Base-by-base conservation (phyloP, 2,797 vertebrate genomes). In the Lepidocolaptes lacrymiger region DNA sequence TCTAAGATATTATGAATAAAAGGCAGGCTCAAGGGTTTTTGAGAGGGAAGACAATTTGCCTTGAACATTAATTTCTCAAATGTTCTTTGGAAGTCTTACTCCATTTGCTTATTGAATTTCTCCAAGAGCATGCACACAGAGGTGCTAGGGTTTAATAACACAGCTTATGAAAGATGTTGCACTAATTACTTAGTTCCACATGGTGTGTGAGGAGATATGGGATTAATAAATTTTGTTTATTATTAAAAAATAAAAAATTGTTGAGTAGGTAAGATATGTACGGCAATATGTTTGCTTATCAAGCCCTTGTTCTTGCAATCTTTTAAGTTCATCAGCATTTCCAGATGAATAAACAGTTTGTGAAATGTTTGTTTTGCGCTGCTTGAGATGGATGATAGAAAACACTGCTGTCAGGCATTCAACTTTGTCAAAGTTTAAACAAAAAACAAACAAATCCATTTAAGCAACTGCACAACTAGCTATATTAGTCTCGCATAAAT, bases 201-300 rank as follows among this genome's bases (percentile, higher is more conserved):
- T 21, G 55, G 41, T 66, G 8, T 43, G 27, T 73, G 71, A 56
- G 55, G 36, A 81, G 39, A 48, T 48, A 32, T 20, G 41, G 49
- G 48, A 94, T 79, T 85, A 87, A 85, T 91, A 91, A 94, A 76
- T 2, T 3, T 56, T 21, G 28, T 9, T 75, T 58, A 51, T 93
- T 91, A 89, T 94, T 96, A 79, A 85, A 91, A 91, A 88, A 52
- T 20, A 84, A 93, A 89, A 66, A 87, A 43, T 7, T 59, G 24
- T 76, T 77, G 52, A 34, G 16, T 16, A 46, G 54, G 62, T 61
- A 84, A 92, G 59, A 89, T 76, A 66, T 12, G 19, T 10, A 14
- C 15, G 73, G 36, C 30, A 92, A 82, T 84, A 92, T 44, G 22
- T 24, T 84, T 88, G 28, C 46, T 95, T 94, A 93, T 75, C 71